Conservation (phyloP, 37 sponge, comb jelly and placozoan genomes). For the Mnemiopsis leidyi region DNA sequence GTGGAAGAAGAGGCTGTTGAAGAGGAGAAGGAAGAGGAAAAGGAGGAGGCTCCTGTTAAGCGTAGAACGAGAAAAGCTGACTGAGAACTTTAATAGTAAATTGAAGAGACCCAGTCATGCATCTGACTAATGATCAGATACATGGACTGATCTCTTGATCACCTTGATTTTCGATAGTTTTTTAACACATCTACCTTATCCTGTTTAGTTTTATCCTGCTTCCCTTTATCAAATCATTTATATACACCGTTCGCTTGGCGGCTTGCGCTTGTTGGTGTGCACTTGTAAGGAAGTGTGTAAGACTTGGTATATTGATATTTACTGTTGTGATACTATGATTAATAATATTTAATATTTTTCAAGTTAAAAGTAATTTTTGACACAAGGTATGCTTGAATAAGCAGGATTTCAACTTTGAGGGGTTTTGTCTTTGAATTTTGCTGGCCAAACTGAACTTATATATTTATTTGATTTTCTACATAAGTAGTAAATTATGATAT, state of each 20-base stretch:
- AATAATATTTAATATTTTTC: not conserved
- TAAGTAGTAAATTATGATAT: not conserved
- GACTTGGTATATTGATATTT: not conserved
- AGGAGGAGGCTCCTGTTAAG: not conserved
- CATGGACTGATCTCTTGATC: too few relatives aligned
- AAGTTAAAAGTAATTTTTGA: not conserved
- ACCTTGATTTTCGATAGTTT: too few relatives aligned
- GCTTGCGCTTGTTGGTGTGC: too few relatives aligned
- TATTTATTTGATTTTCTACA: slow-evolving; percentile 9
- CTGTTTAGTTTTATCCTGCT: not conserved
- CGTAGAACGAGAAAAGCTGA: slow-evolving; percentile 43
- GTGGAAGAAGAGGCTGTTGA: not conserved
- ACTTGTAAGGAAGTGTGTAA: not conserved
- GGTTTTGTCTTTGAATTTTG: not conserved
- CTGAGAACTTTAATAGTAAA: too few relatives aligned
- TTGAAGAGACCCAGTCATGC: too few relatives aligned
- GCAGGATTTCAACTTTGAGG: not conserved
- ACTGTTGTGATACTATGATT: not conserved
- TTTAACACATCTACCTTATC: too few relatives aligned
- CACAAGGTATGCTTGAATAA: not conserved
- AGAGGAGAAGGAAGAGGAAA: not conserved
- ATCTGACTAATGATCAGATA: too few relatives aligned
- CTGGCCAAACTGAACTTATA: not conserved
- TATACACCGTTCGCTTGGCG: too few relatives aligned
- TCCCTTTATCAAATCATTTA: not conserved